Evolutionary conservation across 2,113 vertebrate species (phyloP).

Genomic region (Gallinago paraguaiae): DNA sequence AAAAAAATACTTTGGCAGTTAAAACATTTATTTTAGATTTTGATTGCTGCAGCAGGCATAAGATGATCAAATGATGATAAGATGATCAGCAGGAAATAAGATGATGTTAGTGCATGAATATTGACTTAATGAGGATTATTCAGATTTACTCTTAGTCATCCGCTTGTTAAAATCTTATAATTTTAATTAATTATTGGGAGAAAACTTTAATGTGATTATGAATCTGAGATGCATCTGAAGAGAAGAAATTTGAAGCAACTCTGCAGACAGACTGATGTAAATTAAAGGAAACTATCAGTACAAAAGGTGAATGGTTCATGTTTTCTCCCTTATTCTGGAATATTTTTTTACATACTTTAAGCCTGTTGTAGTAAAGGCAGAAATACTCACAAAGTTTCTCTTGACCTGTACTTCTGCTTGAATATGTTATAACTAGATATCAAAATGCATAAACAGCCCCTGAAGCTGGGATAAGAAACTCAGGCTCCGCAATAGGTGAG

Average conservation of each 20-base stretch:
- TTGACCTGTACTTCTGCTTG: background rate
- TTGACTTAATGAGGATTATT: background rate
- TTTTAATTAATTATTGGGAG: conserved; percentile 14
- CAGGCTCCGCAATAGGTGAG: background rate
- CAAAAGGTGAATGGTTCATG: conserved; percentile 29
- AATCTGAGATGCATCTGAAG: background rate
- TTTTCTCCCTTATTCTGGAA: background rate
- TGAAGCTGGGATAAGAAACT: background rate
- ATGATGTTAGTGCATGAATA: background rate
- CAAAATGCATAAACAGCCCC: background rate
- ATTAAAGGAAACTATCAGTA: background rate
- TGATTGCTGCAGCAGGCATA: background rate
- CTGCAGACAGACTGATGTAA: background rate
- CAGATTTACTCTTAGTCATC: background rate
- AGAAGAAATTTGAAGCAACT: background rate
- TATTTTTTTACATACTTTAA: background rate
- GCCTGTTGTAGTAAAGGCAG: background rate
- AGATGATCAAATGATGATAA: background rate
- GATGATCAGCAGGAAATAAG: too few relatives aligned
- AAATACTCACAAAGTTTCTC: background rate
- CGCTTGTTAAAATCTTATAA: background rate
- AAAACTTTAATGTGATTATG: background rate
- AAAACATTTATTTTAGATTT: background rate
- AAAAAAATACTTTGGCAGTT: background rate
- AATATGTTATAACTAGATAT: background rate